A percentile compares a stretch with the other conserved stretches of the same genome.
phyloP scores from a whole-genome alignment of 2,113 vertebrate genomes.

The Serilophus lunatus region DNA sequence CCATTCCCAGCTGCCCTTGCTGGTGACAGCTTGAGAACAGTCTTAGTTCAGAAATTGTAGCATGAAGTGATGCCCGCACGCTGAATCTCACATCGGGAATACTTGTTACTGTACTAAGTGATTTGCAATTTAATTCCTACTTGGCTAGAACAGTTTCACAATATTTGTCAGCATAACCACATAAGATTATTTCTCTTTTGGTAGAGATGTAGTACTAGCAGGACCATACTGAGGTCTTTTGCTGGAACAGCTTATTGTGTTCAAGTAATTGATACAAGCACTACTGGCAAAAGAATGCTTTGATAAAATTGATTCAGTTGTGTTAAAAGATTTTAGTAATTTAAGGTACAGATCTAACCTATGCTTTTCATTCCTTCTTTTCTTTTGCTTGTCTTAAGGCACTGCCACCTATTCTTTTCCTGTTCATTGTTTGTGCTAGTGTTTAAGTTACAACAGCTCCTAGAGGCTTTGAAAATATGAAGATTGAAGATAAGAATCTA shows the following conservation, averaged over 20 bases:
- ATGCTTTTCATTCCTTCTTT: not conserved
- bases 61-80: not conserved
- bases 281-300: not conserved
- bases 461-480: not conserved
- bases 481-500: not conserved
- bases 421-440: not conserved
- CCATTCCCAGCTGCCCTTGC: not conserved
- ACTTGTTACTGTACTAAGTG: not conserved
- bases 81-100: not conserved
- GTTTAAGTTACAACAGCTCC: slow-evolving; percentile 1
- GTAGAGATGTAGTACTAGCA: not conserved
- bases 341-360: not conserved
- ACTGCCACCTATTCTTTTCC: not conserved
- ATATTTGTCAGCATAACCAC: not conserved
- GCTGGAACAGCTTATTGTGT: not conserved
- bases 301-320: not conserved
- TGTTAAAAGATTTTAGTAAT: not conserved
- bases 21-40: not conserved
- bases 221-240: not conserved
- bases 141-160: not conserved
- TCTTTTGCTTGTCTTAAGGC: not conserved
- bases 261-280: not conserved
- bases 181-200: slow-evolving; percentile 3
- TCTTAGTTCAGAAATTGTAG: not conserved
- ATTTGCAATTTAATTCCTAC: slow-evolving; percentile 9